Evolutionary conservation across 2,797 vertebrate species (phyloP).

Genomic region (Muraenolepis orangiensis): DNA sequence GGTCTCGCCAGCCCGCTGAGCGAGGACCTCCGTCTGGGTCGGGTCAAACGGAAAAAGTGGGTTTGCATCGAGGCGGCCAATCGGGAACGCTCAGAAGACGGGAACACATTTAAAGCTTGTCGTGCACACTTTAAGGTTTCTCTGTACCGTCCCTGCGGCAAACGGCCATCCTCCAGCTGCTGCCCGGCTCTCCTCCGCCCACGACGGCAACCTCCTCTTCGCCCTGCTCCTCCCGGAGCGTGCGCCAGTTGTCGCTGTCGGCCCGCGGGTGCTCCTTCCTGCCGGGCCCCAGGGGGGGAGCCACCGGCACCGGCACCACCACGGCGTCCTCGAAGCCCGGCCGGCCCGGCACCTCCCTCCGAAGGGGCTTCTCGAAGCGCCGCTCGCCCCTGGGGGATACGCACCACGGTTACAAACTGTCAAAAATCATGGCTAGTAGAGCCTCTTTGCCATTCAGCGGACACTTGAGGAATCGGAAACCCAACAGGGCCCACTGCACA

Average conservation of each 20-base stretch:
- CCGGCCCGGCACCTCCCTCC: constrained; percentile 80
- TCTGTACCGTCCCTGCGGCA: constrained; percentile 77
- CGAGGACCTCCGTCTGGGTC: constrained; percentile 79
- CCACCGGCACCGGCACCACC: no score
- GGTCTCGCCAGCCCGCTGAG: constrained; percentile 90
- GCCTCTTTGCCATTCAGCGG: no score
- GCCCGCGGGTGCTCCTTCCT: constrained; percentile 90
- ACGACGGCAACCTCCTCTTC: constrained; percentile 80
- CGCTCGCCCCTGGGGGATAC: constrained; percentile 77
- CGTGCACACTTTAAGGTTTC: background rate
- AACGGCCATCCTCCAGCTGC: constrained; percentile 78
- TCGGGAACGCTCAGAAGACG: background rate
- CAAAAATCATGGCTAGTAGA: no score
- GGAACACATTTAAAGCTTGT: background rate
- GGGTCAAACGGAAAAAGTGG: background rate
- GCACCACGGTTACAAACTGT: background rate
- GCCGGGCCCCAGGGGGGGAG: constrained; percentile 37
- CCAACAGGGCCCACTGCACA: no score
- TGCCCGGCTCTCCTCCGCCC: constrained; percentile 78
- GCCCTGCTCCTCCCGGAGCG: constrained; percentile 84
- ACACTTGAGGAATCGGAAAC: no score
- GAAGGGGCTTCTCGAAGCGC: constrained; percentile 86
- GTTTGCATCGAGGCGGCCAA: background rate
- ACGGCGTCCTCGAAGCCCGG: constrained; percentile 87
- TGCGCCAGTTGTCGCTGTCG: constrained; percentile 93